These are phyloP conservation scores for Myotis yumanensis DNA, from an alignment of 2,113 vertebrate species.

Conservation along the genomic window DNA sequence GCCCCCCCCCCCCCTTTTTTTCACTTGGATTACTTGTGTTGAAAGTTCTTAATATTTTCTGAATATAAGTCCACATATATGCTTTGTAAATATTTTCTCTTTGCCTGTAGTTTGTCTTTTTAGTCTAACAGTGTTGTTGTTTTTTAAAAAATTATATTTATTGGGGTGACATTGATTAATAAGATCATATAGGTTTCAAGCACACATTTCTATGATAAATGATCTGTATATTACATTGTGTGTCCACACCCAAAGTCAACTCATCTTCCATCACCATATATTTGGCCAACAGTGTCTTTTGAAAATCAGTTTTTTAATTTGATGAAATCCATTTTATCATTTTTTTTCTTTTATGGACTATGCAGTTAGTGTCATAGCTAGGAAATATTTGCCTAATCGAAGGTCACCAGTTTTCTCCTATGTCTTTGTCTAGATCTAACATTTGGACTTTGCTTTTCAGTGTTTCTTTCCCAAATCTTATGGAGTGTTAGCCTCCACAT, in stretches of 20 bases:
- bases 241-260: background rate
- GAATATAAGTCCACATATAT: background rate
- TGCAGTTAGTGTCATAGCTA: background rate
- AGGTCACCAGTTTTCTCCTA: background rate
- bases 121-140: background rate
- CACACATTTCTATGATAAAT: background rate
- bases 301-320: slow-evolving; percentile 30
- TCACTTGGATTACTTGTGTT: background rate
- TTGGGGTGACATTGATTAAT: background rate
- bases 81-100: background rate
- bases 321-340: background rate
- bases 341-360: background rate
- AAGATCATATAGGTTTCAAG: background rate
- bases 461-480: background rate
- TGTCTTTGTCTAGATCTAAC: background rate
- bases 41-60: slow-evolving; percentile 44
- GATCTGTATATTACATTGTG: background rate
- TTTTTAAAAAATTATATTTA: background rate
- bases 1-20: background rate
- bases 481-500: background rate
- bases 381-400: slow-evolving; percentile 10
- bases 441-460: background rate
- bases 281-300: slow-evolving; percentile 11
- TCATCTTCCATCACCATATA: background rate
- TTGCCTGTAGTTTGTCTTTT: background rate